Conservation (phyloP, 2,797 vertebrate species). For the Miichthys miiuy region DNA sequence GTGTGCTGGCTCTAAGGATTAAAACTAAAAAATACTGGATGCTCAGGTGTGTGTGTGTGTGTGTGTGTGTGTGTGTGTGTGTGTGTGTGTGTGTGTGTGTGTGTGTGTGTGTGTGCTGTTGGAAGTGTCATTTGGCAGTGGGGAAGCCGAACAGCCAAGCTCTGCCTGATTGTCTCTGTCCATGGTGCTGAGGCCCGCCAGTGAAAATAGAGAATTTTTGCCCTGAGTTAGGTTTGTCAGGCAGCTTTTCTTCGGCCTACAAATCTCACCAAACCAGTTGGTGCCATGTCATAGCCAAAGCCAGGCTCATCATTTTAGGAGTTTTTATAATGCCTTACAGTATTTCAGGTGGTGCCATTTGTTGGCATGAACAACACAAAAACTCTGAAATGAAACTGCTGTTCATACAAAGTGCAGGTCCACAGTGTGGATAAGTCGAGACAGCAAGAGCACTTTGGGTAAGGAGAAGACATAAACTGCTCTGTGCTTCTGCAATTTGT, state of each 20-base stretch:
- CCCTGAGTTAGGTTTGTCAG: constrained; percentile 1
- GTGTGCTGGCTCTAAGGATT: constrained; percentile 4
- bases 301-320: not conserved
- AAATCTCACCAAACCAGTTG: constrained; percentile 8
- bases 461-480: not conserved
- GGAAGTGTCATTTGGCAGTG: not conserved
- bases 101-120: not conserved
- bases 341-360: not conserved
- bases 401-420: not conserved
- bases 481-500: not conserved
- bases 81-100: constrained; percentile 8
- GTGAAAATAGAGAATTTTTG: not conserved
- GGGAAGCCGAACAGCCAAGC: constrained; percentile 1
- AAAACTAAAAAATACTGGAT: not conserved
- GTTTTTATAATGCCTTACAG: not conserved
- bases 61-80: not conserved
- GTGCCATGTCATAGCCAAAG: not conserved
- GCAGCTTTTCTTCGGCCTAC: not conserved
- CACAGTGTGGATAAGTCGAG: too few species aligned
- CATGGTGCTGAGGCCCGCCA: constrained; percentile 11
- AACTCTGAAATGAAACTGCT: too few species aligned
- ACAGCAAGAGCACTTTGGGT: not conserved
- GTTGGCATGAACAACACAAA: not conserved
- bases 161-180: constrained; percentile 25
- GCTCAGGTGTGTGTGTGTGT: not conserved